Base-by-base conservation (phyloP, 1,140 invertebrate species). In the Nilaparvata lugens region DNA sequence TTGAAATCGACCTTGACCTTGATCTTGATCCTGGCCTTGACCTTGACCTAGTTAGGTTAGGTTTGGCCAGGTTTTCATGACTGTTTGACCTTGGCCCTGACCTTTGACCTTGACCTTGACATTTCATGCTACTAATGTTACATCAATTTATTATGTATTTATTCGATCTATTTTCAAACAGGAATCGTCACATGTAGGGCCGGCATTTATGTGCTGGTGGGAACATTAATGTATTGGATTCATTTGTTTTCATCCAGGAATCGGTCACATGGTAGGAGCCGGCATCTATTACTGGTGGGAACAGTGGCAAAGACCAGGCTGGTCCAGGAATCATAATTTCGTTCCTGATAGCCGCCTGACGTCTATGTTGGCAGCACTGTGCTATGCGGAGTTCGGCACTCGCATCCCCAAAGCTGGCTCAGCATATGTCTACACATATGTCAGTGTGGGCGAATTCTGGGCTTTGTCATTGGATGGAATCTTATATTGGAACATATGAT, bases 381-480 rank as follows among this genome's bases (percentile, higher is more conserved):
- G 93, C 69, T 96, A 95, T 69, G 91, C 92, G 4, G 94, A 97
- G 73, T 93, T 96, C 52, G 89, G 91, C 0, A 88, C 91, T 0
- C 81, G 89, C 42, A 85, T 95, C 52, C 94, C 93, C 0, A 87
- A 91, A 72, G 89, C 92, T 16, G 93, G 93, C 1, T 92, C 91
- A 2, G 91, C 92, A 0, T 97, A 97, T 69, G 83, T 89, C 18
- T 93, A 93, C 68, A 91, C 89, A 1, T 93, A 93, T 67, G 85
- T 93, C 31, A 88, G 87, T 31, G 80, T 95, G 52, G 93, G 93
- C 2, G 94, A 97, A 73, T 88, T 96, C 67, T 94, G 89, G 86
- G 93, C 93, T 97, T 96, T 68, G 83, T 95, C 25, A 93, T 95
- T 65, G 94, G 93, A 16, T 96, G 93, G 93, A 94, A 93, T 70